A percentile compares a stretch with the other conserved stretches of the same genome.
phyloP scores from a whole-genome alignment of 2,113 vertebrate species.

The Psittacula cyanocephala region DNA sequence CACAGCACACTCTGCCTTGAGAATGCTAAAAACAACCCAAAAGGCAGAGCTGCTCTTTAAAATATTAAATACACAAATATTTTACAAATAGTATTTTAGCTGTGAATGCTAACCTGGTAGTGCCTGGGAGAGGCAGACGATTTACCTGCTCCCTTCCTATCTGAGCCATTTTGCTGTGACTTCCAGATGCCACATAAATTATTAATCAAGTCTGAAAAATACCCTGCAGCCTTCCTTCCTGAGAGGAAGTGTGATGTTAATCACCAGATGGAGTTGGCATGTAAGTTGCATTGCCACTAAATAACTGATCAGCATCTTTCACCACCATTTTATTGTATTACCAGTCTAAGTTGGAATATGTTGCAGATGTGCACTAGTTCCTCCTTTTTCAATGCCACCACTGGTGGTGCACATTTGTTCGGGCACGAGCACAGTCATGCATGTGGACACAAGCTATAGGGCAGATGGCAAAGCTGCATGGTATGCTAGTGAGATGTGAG shows the following conservation, averaged over 20 bases:
- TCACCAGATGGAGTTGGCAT: background rate
- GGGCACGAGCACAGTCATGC: fast-evolving
- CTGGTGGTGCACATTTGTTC: background rate
- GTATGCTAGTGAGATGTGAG: background rate
- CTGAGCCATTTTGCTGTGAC: constrained; percentile 10
- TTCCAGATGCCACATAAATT: constrained; percentile 49
- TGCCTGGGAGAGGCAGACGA: constrained; percentile 16
- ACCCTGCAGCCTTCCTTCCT: background rate
- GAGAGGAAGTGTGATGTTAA: background rate
- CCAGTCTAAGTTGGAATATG: background rate
- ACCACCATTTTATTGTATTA: background rate
- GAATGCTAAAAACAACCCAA: constrained; percentile 19
- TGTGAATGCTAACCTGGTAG: background rate
- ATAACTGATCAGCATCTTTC: background rate
- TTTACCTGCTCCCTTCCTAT: constrained; percentile 32
- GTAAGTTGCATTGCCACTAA: background rate
- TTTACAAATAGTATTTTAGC: constrained; percentile 38
- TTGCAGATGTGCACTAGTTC: background rate
- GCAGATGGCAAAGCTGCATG: background rate
- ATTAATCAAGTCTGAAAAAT: constrained; percentile 37
- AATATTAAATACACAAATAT: constrained; percentile 55
- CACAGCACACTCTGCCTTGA: fast-evolving
- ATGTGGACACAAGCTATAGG: background rate
- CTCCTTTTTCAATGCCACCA: background rate
- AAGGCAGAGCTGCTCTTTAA: constrained; percentile 29